Base-by-base conservation (phyloP, 2,888 invertebrate species). In the Anarsia innoxiella region DNA sequence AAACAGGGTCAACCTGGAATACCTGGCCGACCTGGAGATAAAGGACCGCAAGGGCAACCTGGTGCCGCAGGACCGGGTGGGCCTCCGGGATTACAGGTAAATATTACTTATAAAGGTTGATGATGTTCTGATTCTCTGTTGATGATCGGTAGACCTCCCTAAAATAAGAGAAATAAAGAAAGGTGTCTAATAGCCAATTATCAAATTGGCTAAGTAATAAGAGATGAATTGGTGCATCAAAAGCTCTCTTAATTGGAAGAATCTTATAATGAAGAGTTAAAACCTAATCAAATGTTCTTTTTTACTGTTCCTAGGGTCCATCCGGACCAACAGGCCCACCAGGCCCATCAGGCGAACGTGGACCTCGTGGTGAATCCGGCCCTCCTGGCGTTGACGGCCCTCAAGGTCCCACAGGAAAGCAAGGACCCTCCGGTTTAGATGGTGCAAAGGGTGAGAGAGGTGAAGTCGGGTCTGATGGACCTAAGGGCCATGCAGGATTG, bases 401-500 rank as follows among this genome's bases (percentile, higher is more conserved):
- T 8, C 87, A 88, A 67, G 96, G 96, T 5, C 87, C 88, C 31
- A 74, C 93, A 45, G 96, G 96, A 23, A 93, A 93, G 68, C 83
- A 90, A 34, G 95, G 94, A 1, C 88, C 90, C 2, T 84, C 90
- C 14, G 96, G 96, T 0, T 59, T 88, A 2, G 91, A 93, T 56
- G 96, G 95, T 2, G 59, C 73, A 0, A 92, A 93, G 40, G 88
- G 88, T 15, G 87, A 87, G 37, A 54, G 78, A 1, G 88, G 88
- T 1, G 90, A 90, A 44, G 42, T 77, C 1, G 95, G 95, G 1
- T 80, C 87, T 1, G 90, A 91, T 58, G 94, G 94, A 12, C 75
- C 88, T 2, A 94, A 94, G 65, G 95, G 95, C 4, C 94, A 95
- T 59, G 86, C 92, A 26, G 94, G 95, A n/a, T 75, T 95, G 26